A percentile compares a stretch with the other conserved stretches of the same genome.
phyloP scores from a whole-genome alignment of 2,797 vertebrate genomes.

The Rhabdomys pumilio region DNA sequence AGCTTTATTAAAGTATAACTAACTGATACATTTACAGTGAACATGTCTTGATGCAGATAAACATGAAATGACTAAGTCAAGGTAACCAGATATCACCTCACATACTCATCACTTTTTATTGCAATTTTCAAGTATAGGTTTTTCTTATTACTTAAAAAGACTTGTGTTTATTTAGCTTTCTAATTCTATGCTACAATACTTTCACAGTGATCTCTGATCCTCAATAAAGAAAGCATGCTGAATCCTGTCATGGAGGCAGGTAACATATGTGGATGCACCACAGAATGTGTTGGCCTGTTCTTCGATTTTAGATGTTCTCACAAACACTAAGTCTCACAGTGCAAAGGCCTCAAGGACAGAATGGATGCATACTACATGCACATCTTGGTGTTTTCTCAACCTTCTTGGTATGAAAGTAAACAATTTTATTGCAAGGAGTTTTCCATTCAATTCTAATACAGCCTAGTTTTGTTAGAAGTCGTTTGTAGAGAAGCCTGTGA shows the following conservation, averaged over 20 bases:
- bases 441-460: background rate
- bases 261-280: background rate
- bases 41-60: background rate
- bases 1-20: slow-evolving; percentile 17
- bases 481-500: background rate
- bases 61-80: slow-evolving; percentile 29
- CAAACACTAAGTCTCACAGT: background rate
- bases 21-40: background rate
- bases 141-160: slow-evolving; percentile 21
- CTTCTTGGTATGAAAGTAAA: slow-evolving; percentile 13
- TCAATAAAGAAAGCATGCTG: background rate
- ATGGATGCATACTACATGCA: background rate
- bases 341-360: background rate
- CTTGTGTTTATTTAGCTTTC: background rate
- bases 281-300: background rate
- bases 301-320: background rate
- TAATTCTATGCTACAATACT: background rate
- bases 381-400: background rate
- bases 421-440: background rate
- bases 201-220: background rate
- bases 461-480: background rate
- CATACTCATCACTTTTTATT: background rate
- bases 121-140: slow-evolving; percentile 15
- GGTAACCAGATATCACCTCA: background rate
- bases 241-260: background rate